A percentile compares a stretch with the other conserved stretches of the same genome.
phyloP scores from a whole-genome alignment of 1,140 invertebrate species.

The Teleogryllus occipitalis region DNA sequence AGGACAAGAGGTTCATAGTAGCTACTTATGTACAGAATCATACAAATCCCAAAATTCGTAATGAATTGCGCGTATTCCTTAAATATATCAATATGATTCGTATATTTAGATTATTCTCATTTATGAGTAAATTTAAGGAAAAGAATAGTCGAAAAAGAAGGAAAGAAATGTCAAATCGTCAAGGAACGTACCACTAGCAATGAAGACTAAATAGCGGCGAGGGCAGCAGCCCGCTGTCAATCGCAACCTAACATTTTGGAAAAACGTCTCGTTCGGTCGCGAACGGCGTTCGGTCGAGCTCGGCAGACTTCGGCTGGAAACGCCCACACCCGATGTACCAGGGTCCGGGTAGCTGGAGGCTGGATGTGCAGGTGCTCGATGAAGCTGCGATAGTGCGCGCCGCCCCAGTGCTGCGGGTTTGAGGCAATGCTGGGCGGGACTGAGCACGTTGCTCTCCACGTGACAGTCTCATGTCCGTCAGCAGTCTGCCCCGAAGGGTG shows the following conservation, averaged over 20 bases:
- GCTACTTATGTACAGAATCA: no score
- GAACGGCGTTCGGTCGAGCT: background rate
- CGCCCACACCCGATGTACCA: background rate
- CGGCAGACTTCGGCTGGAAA: background rate
- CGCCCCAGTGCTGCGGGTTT: background rate
- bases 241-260: background rate
- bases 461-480: background rate
- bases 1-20: no score
- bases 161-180: background rate
- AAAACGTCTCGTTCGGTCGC: background rate
- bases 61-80: no score
- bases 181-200: background rate
- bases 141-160: background rate
- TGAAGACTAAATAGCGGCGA: no score
- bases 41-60: no score
- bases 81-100: no score
- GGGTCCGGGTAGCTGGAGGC: background rate
- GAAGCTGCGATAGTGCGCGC: constrained; percentile 2
- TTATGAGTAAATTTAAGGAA: no score
- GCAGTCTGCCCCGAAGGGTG: constrained; percentile 2
- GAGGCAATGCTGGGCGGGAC: constrained; percentile 2
- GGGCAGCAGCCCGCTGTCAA: background rate
- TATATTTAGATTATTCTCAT: no score
- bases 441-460: constrained; percentile 2
- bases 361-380: background rate